Conservation (phyloP, 2,797 vertebrate genomes). For the Sarcophilus harrisii region DNA sequence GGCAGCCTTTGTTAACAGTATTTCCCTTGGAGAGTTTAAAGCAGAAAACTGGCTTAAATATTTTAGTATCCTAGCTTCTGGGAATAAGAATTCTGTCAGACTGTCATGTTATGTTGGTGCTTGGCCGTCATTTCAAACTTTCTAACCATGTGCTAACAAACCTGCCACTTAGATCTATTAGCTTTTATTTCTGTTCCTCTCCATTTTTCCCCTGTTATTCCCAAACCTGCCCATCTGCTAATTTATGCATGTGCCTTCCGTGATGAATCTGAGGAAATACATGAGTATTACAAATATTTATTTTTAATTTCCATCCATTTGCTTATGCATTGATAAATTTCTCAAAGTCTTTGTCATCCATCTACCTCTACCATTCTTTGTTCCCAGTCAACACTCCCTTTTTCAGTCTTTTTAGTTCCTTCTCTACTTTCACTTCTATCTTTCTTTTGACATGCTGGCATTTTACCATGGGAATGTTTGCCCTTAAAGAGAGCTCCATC, state of each 20-base stretch:
- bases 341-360: constrained; percentile 56
- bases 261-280: constrained; percentile 19
- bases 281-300: constrained; percentile 24
- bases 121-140: constrained; percentile 74
- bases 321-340: constrained; percentile 29
- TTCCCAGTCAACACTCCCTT: constrained; percentile 50
- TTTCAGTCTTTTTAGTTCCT: not conserved
- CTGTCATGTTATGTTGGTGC: constrained; percentile 74
- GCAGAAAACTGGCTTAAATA: constrained; percentile 78
- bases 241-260: constrained; percentile 69
- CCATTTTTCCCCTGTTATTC: constrained; percentile 57
- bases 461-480: constrained; percentile 38
- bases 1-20: constrained; percentile 69
- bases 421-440: constrained; percentile 1
- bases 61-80: constrained; percentile 75
- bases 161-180: constrained; percentile 67
- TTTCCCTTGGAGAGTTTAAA: constrained; percentile 68
- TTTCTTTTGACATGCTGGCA: constrained; percentile 38
- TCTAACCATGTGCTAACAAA: constrained; percentile 72
- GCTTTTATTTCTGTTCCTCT: constrained; percentile 67
- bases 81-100: constrained; percentile 78
- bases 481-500: not conserved
- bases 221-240: constrained; percentile 74
- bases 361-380: constrained; percentile 9
- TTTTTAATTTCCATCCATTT: constrained; percentile 26